Conservation (phyloP, 2,888 invertebrate genomes). For the Philhelius pedissequus region DNA sequence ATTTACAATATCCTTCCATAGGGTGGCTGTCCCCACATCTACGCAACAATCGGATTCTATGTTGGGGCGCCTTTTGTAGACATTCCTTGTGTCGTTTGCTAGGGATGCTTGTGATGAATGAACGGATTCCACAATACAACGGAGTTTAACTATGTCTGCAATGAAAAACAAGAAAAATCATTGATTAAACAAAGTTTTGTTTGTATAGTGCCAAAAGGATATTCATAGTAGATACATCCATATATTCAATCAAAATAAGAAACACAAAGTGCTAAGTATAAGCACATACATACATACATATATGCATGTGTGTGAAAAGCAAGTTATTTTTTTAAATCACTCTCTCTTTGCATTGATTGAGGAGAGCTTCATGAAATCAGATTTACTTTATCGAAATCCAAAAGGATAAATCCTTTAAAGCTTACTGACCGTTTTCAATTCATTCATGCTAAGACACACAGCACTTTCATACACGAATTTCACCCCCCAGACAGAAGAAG, state of each 20-base stretch:
- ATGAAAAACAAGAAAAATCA: slow-evolving; percentile 58
- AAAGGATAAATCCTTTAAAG: slow-evolving; percentile 69
- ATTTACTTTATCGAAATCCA: slow-evolving; percentile 69
- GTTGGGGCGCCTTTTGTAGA: slow-evolving; percentile 85
- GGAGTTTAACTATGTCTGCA: slow-evolving; percentile 91
- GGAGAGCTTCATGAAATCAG: slow-evolving; percentile 67
- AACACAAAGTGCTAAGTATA: no score
- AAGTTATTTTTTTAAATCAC: neutral
- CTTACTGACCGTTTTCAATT: slow-evolving; percentile 69
- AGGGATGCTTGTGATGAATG: slow-evolving; percentile 83
- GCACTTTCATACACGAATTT: neutral
- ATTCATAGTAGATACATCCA: neutral
- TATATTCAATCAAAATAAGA: no score
- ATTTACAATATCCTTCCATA: slow-evolving; percentile 94
- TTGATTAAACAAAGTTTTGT: neutral
- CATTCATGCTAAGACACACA: slow-evolving; percentile 73
- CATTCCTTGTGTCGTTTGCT: slow-evolving; percentile 80
- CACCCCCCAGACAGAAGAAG: neutral
- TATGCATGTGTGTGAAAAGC: neutral
- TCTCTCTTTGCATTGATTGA: neutral
- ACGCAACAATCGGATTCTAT: slow-evolving; percentile 97
- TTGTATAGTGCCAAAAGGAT: neutral
- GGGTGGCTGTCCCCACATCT: slow-evolving; percentile 94
- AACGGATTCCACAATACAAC: slow-evolving; percentile 95
- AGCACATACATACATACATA: no score